These are phyloP conservation scores for Rhodophaea formosa DNA, from an alignment of 2,888 invertebrate species.

Conservation along the genomic window DNA sequence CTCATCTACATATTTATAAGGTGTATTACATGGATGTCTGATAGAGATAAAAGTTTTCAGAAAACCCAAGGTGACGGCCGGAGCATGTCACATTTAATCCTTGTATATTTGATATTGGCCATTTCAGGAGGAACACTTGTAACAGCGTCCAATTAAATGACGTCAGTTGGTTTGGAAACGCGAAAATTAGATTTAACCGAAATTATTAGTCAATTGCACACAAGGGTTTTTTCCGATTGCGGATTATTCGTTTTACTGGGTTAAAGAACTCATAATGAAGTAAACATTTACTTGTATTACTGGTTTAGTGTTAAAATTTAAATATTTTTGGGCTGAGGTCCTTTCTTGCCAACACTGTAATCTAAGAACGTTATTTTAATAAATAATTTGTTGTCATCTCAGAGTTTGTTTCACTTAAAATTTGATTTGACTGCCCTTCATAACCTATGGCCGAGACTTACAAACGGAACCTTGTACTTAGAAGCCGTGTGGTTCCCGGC, in stretches of 20 bases:
- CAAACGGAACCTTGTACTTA: too few species aligned
- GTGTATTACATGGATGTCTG: too few species aligned
- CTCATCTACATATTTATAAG: too few species aligned
- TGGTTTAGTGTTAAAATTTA: slow-evolving; percentile 34
- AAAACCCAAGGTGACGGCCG: too few species aligned
- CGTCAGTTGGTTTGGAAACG: background rate
- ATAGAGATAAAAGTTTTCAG: too few species aligned
- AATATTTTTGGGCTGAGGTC: slow-evolving; percentile 48
- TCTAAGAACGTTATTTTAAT: slow-evolving; percentile 60
- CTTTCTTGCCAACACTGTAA: slow-evolving; percentile 58
- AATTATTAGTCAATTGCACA: background rate
- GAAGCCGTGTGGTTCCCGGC: too few species aligned
- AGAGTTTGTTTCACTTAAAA: slow-evolving; percentile 7
- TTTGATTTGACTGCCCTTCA: background rate
- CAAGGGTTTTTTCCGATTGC: background rate
- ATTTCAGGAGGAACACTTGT: background rate
- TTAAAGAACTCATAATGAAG: slow-evolving; percentile 12
- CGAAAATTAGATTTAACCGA: background rate
- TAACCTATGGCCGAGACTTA: too few species aligned
- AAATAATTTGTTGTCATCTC: slow-evolving; percentile 63
- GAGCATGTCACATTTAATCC: too few species aligned
- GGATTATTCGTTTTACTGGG: background rate
- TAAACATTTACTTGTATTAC: slow-evolving; percentile 25
- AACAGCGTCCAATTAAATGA: background rate
- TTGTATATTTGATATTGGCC: background rate